These are phyloP conservation scores for Callitettix versicolor DNA, from an alignment of 1,140 invertebrate genomes.

Conservation along the genomic window DNA sequence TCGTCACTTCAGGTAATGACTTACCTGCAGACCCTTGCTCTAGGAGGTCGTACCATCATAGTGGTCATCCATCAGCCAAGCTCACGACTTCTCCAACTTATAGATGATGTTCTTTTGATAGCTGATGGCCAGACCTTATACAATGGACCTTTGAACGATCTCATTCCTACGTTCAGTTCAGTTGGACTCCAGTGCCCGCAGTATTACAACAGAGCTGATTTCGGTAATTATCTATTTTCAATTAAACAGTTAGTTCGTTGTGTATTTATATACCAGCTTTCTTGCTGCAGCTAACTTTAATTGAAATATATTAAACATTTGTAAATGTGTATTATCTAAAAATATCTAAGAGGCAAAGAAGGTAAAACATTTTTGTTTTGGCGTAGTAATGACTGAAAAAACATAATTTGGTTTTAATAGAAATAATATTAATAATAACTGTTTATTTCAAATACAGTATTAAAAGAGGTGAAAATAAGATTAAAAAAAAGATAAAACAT, in stretches of 20 bases:
- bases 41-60: slow-evolving; percentile 63
- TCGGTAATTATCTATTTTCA: slow-evolving; percentile 40
- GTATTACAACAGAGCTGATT: slow-evolving; percentile 59
- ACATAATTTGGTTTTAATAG: not conserved
- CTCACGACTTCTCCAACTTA: slow-evolving; percentile 64
- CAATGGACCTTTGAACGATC: slow-evolving; percentile 40
- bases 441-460: too few species aligned
- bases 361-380: not conserved
- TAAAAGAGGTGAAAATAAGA: too few species aligned
- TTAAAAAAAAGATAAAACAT: too few species aligned
- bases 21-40: slow-evolving; percentile 53
- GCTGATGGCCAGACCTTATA: slow-evolving; percentile 46
- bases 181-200: slow-evolving; percentile 46
- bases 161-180: slow-evolving; percentile 38
- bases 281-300: too few species aligned
- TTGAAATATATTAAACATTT: not conserved
- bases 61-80: slow-evolving; percentile 86
- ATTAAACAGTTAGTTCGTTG: too few species aligned
- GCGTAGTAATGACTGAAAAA: not conserved
- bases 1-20: slow-evolving; percentile 58
- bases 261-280: too few species aligned
- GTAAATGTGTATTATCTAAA: not conserved
- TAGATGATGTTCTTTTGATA: slow-evolving; percentile 51
- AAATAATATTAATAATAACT: too few species aligned
- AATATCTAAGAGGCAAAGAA: not conserved